Evolutionary conservation across 2,888 invertebrate species (phyloP).

Genomic region (Tridacna crocea): DNA sequence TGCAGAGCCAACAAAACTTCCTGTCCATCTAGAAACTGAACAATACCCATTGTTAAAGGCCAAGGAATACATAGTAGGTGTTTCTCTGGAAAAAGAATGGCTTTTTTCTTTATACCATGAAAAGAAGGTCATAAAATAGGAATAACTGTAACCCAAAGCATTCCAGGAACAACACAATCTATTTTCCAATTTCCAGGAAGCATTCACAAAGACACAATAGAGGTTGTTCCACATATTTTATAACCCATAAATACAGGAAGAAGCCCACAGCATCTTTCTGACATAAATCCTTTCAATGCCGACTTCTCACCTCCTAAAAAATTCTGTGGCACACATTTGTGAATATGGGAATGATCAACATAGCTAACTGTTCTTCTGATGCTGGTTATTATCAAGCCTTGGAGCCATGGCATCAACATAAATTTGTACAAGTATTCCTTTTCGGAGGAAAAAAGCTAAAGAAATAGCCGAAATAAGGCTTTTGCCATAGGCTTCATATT

Average conservation of each 20-base stretch:
- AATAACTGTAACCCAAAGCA: neutral
- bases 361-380: no score
- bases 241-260: neutral
- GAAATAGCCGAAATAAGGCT: no score
- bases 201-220: no score
- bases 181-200: neutral
- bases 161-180: slow-evolving; percentile 12
- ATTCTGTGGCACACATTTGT: no score
- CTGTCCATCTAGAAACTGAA: neutral
- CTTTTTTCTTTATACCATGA: neutral
- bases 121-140: neutral
- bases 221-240: neutral
- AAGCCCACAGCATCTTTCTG: neutral
- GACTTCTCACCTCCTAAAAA: neutral
- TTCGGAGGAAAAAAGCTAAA: no score
- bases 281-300: neutral
- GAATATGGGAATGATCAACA: no score
- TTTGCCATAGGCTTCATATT: no score
- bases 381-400: no score
- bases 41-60: neutral
- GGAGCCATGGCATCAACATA: no score
- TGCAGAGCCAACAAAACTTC: neutral
- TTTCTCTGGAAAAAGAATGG: neutral
- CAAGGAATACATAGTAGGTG: neutral
- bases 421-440: no score